Percentiles rank a stretch among this genome's conserved stretches.
Evolutionary conservation across 2,797 vertebrate genomes (phyloP).

Genomic region (Megaceryle alcyon): DNA sequence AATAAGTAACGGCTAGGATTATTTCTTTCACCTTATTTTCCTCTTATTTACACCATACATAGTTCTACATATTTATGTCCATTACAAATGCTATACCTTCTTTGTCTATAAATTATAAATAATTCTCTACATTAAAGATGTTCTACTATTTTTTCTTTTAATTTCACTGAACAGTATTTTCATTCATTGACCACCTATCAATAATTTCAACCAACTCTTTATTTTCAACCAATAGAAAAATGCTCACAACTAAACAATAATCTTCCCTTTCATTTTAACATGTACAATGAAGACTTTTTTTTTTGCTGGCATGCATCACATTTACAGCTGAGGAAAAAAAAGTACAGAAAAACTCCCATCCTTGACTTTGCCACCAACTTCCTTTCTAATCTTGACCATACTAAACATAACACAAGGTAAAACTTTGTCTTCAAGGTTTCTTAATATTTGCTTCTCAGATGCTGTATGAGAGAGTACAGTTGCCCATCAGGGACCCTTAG

Average conservation of each 20-base stretch:
- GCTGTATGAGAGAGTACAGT: background rate
- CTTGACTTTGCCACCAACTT: background rate
- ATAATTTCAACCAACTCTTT: background rate
- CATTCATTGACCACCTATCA: background rate
- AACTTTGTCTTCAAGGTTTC: background rate
- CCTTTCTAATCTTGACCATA: background rate
- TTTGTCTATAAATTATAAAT: background rate
- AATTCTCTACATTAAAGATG: background rate
- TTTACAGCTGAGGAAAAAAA: background rate
- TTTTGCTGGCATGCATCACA: background rate
- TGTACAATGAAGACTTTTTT: background rate
- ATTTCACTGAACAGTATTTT: background rate
- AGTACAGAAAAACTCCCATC: background rate
- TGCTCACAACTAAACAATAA: background rate
- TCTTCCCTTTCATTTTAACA: background rate
- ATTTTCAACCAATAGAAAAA: background rate
- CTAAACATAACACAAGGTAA: background rate
- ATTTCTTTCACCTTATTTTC: background rate
- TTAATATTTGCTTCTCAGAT: background rate
- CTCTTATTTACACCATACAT: background rate
- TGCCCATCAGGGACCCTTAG: background rate
- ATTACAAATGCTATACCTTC: background rate
- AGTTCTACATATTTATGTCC: background rate
- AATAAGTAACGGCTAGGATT: background rate
- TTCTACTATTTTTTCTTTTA: background rate